Base-by-base conservation (phyloP, 2,888 invertebrate species). In the Drosophila greeni region DNA sequence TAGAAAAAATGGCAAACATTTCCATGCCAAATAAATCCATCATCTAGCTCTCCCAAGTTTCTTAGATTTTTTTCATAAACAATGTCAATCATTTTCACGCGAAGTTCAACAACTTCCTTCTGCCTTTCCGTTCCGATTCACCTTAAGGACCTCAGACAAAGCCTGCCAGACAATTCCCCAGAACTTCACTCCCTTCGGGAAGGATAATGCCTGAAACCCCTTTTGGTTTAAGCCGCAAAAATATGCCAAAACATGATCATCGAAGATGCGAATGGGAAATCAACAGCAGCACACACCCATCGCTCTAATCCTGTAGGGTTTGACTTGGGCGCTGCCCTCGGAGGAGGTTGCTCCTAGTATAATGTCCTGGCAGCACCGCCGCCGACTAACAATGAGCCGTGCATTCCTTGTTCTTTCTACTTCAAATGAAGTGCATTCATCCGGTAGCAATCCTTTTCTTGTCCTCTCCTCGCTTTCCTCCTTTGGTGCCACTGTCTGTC, bases 401-500 rank as follows among this genome's bases (percentile, higher is more conserved):
- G 71, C 79, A 72, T 70, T 70, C 45, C 73, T 54, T 61, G 47
- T 61, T 42, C 42, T 67, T 76, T 78, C 72, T 82, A 71, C 84
- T 85, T 84, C 85, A 83, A 76, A 70, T 77, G 79, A 83, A 84
- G 82, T 83, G 81, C 81, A 84, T 85, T 85, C 85, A 84, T 84
- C 83, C 85, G 79, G 74, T 75, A 74, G 76, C 78, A 84, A 84
- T 85, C 79, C 84, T 80, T 82, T 78, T 73, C 65, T 68, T 49
- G 36, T 59, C 33, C 16, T 34, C 7, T 7, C n/a, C 33, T n/a
- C n/a, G 33, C 16, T 18, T 18, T 24, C 24, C 23, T 42, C n/a
- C 37, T 53, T 61, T 60, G 31, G 51, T 74, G 37, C 61, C 16
- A 45, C 49, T 68, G 60, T 60, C 49, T 68, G 60, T 60, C 67